Evolutionary conservation across 2,888 invertebrate genomes (phyloP), one percentile per base, ranked within the genome.

Genomic region (Acanthosepion lycidas): DNA sequence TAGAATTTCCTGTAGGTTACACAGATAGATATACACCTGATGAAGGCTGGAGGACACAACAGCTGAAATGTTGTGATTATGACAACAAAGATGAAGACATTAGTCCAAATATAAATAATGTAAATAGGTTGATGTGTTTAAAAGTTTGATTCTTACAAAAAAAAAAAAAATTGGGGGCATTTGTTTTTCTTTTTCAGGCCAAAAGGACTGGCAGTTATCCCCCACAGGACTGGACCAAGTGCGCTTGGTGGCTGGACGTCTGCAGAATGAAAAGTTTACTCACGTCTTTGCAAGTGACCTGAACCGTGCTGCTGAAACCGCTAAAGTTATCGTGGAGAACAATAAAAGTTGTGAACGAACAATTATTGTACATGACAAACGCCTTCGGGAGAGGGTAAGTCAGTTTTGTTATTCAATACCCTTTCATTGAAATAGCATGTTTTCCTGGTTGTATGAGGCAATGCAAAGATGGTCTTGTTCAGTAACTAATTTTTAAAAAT

Each of bases 281-380:
- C 97, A 97, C 95, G 96, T 96, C 59, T 97, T 96, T 95, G 95
- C 96, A 64, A 97, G 97, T 95, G 97, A 97, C 95, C 95, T 97
- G 53, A 95, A 95, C 9, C 95, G 97, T 28, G 97, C 97, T 28
- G 94, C 95, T 91, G 95, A 96, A 95, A 97, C 97, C 94, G 97
- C 97, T 33, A 95, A 96, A 95, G 95, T 95, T 26, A 96, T 97
- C 78, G 94, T 96, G 55, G 95, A 96, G 93, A 95, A 95, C 26
- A 96, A 96, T 95, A 96, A 95, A 95, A 95, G 95, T 42, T 95
- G 96, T 55, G 94, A 78, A 78, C 55, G 95, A 42, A 95, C 95
- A 94, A 94, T 95, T 5, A 95, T 96, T 23, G 95, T 95, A 28
- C 95, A 96, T 28, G 97, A 97, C 94, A 96, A 95, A 95, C 95